Evolutionary conservation across 2,888 invertebrate species (phyloP).

Genomic region (Teleogryllus oceanicus): DNA sequence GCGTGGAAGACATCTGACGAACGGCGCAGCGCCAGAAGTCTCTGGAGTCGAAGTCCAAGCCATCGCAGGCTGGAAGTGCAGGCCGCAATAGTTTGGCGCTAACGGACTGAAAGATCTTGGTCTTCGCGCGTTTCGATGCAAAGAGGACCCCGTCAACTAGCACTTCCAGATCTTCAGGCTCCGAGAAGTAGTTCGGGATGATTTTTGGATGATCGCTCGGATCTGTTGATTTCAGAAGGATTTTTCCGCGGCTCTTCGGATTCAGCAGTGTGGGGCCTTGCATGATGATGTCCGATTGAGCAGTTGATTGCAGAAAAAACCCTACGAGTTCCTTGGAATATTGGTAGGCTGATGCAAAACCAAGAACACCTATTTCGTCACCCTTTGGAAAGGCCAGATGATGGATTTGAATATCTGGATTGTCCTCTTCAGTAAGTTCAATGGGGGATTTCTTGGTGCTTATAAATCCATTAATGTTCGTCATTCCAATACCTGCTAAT

Average conservation of each 20-base stretch:
- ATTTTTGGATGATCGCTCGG: conserved; percentile 60
- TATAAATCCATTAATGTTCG: conserved; percentile 55
- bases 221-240: conserved; percentile 55
- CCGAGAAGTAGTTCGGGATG: conserved; percentile 60
- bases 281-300: conserved; percentile 42
- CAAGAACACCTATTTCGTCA: conserved; percentile 31
- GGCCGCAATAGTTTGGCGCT: conserved; percentile 51
- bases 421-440: conserved; percentile 43
- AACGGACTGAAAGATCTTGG: conserved; percentile 47
- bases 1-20: conserved; percentile 35
- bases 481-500: conserved; percentile 48
- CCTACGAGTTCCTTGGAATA: background rate
- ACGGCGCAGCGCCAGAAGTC: conserved; percentile 59
- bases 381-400: conserved; percentile 49
- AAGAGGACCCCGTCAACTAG: conserved; percentile 53
- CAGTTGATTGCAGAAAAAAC: background rate
- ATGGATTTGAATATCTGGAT: conserved; percentile 57
- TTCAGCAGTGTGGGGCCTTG: conserved; percentile 48
- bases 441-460: conserved; percentile 52
- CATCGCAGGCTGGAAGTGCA: conserved; percentile 66
- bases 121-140: conserved; percentile 47
- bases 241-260: conserved; percentile 55
- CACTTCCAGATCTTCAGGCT: conserved; percentile 54
- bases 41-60: conserved; percentile 46
- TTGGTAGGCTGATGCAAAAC: background rate